phyloP scores from a whole-genome alignment of 2,888 invertebrate species.

The Trichacis sp. region DNA sequence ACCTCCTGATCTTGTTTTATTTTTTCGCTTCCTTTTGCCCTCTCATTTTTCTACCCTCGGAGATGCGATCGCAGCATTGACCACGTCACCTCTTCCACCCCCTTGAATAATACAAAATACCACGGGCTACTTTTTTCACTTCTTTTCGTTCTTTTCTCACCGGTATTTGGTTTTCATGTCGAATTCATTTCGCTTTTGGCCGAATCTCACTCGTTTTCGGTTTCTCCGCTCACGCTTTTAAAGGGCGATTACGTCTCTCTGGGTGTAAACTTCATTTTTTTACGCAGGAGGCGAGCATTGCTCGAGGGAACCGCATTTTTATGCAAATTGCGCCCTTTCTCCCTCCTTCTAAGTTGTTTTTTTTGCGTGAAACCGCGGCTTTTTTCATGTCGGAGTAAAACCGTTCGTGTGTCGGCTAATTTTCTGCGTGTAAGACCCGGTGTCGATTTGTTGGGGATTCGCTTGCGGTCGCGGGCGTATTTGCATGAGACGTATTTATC shows the following conservation, averaged over 20 bases:
- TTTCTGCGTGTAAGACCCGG: slow-evolving; percentile 20
- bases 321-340: too few species aligned
- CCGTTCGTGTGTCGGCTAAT: slow-evolving; percentile 32
- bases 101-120: slow-evolving; percentile 34
- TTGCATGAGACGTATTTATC: slow-evolving; percentile 14
- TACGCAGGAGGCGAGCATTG: too few species aligned
- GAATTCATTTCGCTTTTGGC: slow-evolving; percentile 31
- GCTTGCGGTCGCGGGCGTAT: not conserved
- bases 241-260: too few species aligned
- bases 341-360: too few species aligned
- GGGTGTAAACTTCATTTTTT: too few species aligned
- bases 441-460: slow-evolving; percentile 15
- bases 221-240: too few species aligned
- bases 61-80: slow-evolving; percentile 39
- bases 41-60: too few species aligned
- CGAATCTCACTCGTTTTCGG: slow-evolving; percentile 12
- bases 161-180: slow-evolving; percentile 25
- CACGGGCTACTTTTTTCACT: slow-evolving; percentile 19
- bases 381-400: slow-evolving; percentile 36
- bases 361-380: too few species aligned
- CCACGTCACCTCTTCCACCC: slow-evolving; percentile 17
- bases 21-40: too few species aligned
- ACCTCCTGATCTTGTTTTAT: too few species aligned
- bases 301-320: too few species aligned
- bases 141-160: slow-evolving; percentile 7